A percentile compares a stretch with the other conserved stretches of the same genome.
These are phyloP conservation scores for Brienomyrus longianalis DNA, from an alignment of 2,113 vertebrate species.

Conservation along the genomic window DNA sequence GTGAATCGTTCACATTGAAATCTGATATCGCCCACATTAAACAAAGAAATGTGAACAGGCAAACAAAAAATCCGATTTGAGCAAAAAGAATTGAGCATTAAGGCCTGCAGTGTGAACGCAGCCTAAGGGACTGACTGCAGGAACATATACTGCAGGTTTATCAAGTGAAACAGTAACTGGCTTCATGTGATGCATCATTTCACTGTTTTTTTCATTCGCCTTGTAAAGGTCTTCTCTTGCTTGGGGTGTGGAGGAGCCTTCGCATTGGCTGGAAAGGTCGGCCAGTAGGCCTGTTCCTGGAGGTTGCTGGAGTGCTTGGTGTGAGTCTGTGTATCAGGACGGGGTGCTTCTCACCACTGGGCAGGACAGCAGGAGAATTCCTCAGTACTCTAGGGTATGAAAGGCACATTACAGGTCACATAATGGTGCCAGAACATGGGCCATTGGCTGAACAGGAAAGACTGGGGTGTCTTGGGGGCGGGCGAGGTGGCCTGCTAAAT, in stretches of 20 bases:
- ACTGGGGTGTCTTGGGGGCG: neutral
- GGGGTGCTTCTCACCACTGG: neutral
- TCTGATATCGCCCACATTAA: too few relatives aligned
- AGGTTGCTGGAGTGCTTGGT: neutral
- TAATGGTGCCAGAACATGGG: conserved; percentile 18
- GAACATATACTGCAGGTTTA: neutral
- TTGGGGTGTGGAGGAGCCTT: neutral
- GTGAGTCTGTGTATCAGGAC: neutral
- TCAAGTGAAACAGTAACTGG: neutral
- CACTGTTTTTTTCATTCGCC: neutral
- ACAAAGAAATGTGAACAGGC: too few relatives aligned
- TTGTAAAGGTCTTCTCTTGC: conserved; percentile 18
- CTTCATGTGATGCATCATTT: neutral
- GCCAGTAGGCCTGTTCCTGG: conserved; percentile 14
- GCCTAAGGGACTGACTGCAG: neutral
- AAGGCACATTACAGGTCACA: conserved; percentile 30
- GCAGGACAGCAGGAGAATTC: neutral
- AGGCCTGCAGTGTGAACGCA: too few relatives aligned
- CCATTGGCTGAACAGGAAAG: conserved; percentile 1
- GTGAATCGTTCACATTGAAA: too few relatives aligned
- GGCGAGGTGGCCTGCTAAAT: neutral
- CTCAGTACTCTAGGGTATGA: conserved; percentile 22
- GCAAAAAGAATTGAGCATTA: too few relatives aligned
- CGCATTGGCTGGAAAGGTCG: conserved; percentile 19
- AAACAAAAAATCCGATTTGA: too few relatives aligned